phyloP scores from a whole-genome alignment of 2,888 invertebrate genomes.

The Cetonia aurata region DNA sequence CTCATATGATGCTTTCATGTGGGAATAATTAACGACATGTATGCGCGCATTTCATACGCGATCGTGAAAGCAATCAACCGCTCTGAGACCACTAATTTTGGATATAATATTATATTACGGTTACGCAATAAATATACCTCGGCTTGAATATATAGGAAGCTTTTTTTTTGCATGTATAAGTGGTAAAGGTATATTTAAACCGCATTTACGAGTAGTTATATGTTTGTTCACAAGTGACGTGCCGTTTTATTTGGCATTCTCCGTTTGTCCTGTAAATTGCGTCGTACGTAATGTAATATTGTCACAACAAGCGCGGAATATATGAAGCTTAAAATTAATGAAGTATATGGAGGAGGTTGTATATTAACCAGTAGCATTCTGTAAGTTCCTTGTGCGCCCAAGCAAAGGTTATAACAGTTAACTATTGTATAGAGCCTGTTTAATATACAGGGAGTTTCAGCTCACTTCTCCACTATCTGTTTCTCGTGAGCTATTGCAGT shows the following conservation, averaged over 20 bases:
- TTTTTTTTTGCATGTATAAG: background rate
- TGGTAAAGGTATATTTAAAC: no score
- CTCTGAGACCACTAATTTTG: constrained; percentile 4
- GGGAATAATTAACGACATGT: constrained; percentile 8
- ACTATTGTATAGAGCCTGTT: no score
- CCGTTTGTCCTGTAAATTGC: background rate
- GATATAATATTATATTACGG: constrained; percentile 9
- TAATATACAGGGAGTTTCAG: no score
- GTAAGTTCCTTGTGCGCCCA: no score
- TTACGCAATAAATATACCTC: constrained; percentile 5
- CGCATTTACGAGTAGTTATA: background rate
- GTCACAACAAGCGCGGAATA: constrained; percentile 2
- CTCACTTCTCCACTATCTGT: no score
- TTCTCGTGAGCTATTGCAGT: no score
- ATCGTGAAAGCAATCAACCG: constrained; percentile 11
- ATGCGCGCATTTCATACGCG: background rate
- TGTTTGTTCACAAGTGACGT: background rate
- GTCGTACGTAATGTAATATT: constrained; percentile 1
- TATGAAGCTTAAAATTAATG: background rate
- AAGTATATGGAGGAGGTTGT: background rate
- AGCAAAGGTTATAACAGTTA: no score
- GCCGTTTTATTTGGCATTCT: background rate
- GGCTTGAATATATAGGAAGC: constrained; percentile 10
- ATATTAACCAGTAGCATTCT: no score
- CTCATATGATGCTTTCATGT: no score